These are phyloP conservation scores for Streptopelia turtur DNA, from an alignment of 2,797 vertebrate species.

Conservation along the genomic window DNA sequence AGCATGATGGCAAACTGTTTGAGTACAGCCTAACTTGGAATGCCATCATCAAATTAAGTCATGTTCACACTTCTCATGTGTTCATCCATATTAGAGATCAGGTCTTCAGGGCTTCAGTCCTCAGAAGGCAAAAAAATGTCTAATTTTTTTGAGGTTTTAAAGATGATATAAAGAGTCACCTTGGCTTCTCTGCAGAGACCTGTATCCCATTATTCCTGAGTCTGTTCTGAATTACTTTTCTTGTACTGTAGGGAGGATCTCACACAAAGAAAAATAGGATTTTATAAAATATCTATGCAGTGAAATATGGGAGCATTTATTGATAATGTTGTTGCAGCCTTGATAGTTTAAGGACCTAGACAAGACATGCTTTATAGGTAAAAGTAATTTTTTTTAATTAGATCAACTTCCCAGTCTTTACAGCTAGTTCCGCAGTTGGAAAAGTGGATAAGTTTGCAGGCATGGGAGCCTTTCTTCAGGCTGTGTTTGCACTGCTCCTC, in stretches of 20 bases:
- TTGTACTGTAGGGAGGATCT: not conserved
- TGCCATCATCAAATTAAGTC: not conserved
- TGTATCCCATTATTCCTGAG: not conserved
- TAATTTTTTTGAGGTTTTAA: not conserved
- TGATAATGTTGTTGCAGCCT: not conserved
- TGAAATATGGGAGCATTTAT: conserved; percentile 1
- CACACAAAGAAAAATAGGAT: not conserved
- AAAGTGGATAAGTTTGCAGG: not conserved
- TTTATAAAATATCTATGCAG: not conserved
- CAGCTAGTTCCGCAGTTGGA: not conserved
- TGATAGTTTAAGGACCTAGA: not conserved
- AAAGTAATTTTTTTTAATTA: not conserved
- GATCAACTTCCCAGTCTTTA: not conserved
- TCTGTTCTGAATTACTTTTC: conserved; percentile 18
- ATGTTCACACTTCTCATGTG: not conserved
- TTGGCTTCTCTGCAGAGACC: not conserved
- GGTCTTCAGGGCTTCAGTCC: not conserved
- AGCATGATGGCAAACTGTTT: not conserved
- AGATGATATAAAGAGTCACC: not conserved
- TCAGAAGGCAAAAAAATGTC: not conserved
- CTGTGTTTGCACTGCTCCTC: not conserved
- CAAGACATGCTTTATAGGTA: not conserved
- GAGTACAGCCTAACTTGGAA: not conserved
- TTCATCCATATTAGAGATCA: not conserved
- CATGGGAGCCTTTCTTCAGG: not conserved